These are phyloP conservation scores for Neofelis nebulosa DNA, from an alignment of 2,113 vertebrate genomes.

Conservation along the genomic window DNA sequence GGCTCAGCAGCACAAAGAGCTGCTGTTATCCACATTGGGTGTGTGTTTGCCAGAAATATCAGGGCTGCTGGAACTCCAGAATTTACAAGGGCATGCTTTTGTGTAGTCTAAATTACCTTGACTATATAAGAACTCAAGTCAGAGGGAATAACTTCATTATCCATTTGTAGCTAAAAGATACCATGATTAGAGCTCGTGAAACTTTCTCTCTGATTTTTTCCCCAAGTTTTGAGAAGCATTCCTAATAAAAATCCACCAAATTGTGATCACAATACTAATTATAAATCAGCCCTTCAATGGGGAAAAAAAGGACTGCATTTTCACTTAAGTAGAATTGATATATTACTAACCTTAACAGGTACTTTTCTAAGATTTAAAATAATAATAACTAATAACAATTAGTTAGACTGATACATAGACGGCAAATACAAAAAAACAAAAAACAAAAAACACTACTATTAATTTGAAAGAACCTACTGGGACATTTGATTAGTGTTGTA, in stretches of 20 bases:
- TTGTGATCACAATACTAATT: neutral
- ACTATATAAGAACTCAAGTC: conserved; percentile 62
- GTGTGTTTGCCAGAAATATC: conserved; percentile 76
- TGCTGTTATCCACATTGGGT: conserved; percentile 69
- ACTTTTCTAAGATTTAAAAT: conserved; percentile 8
- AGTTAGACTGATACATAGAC: neutral
- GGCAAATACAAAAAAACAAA: neutral
- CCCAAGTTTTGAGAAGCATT: conserved; percentile 26
- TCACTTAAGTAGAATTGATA: neutral
- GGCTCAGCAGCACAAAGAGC: conserved; percentile 70
- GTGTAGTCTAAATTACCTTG: conserved; percentile 72
- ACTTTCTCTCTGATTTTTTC: neutral
- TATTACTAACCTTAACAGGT: conserved; percentile 23
- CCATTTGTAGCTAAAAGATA: conserved; percentile 54
- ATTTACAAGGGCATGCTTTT: conserved; percentile 70
- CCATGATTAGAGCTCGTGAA: conserved; percentile 8
- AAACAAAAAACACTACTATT: neutral
- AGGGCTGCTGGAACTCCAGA: conserved; percentile 63
- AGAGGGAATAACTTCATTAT: conserved; percentile 63
- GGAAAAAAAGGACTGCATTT: neutral
- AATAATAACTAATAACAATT: neutral
- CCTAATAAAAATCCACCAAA: conserved; percentile 7
- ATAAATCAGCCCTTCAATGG: neutral
- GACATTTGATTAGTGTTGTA: neutral
- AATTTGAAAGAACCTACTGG: neutral